Evolutionary conservation across 2,113 vertebrate species (phyloP).

Genomic region (Pteronura brasiliensis): DNA sequence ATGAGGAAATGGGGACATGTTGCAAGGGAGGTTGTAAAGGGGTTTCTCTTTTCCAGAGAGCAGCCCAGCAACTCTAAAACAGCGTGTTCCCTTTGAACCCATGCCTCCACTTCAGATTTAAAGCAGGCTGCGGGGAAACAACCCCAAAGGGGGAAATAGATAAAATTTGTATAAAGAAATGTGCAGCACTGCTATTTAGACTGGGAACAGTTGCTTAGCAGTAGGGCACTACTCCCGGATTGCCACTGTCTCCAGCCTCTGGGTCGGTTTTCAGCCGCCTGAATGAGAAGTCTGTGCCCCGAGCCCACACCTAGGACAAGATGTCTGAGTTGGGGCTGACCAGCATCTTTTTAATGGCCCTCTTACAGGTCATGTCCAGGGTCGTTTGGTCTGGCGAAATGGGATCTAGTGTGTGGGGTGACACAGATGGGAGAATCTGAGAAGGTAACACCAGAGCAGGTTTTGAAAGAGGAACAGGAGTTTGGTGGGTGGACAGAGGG

Average conservation of each 20-base stretch:
- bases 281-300: background rate
- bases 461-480: background rate
- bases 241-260: background rate
- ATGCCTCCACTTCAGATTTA: background rate
- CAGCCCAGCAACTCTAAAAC: background rate
- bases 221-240: background rate
- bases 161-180: background rate
- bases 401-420: background rate
- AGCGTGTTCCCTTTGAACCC: background rate
- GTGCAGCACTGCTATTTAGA: background rate
- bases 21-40: background rate
- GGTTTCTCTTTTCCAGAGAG: background rate
- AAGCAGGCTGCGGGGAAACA: background rate
- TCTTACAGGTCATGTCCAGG: too few species aligned
- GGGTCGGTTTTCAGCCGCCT: background rate
- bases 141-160: background rate
- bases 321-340: background rate
- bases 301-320: background rate
- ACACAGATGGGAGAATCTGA: background rate
- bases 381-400: too few species aligned
- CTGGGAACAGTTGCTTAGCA: too few species aligned
- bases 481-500: background rate
- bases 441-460: background rate
- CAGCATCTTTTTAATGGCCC: background rate
- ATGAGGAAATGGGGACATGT: background rate